Conservation (phyloP, 2,113 vertebrate species). For the Tenebrosternarchus preto region DNA sequence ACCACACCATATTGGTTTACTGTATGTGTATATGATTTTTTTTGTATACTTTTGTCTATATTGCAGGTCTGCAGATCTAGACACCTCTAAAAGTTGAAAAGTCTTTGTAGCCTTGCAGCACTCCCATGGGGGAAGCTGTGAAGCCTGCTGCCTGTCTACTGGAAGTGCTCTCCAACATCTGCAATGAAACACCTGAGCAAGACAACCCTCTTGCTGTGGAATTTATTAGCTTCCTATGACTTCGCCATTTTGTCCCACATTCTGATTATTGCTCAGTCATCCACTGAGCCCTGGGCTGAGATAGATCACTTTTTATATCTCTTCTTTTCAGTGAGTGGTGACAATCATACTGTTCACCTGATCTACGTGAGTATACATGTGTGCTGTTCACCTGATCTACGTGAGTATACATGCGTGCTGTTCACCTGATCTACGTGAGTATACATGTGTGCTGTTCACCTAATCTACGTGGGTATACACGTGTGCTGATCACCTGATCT, state of each 20-base stretch:
- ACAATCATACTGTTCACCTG: constrained; percentile 17
- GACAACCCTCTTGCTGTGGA: constrained; percentile 3
- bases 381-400: neutral
- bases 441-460: neutral
- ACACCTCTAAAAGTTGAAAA: neutral
- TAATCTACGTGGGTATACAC: neutral
- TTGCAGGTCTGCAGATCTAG: neutral
- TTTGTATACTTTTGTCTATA: neutral
- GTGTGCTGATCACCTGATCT: too few relatives aligned
- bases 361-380: neutral
- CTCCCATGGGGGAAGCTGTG: neutral
- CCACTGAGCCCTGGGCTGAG: constrained; percentile 7
- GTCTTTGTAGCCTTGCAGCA: too few relatives aligned
- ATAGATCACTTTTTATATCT: constrained; percentile 15
- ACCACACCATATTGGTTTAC: neutral
- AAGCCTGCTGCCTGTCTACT: neutral
- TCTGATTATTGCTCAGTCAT: constrained; percentile 50
- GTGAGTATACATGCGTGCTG: neutral
- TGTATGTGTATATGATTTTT: neutral
- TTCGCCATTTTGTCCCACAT: constrained; percentile 43
- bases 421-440: neutral
- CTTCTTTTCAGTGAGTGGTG: constrained; percentile 17
- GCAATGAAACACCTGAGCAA: neutral
- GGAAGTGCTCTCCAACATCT: neutral
- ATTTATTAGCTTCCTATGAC: constrained; percentile 46